phyloP scores from a whole-genome alignment of 2,888 invertebrate genomes.

The Lasioglossum leucozonium region DNA sequence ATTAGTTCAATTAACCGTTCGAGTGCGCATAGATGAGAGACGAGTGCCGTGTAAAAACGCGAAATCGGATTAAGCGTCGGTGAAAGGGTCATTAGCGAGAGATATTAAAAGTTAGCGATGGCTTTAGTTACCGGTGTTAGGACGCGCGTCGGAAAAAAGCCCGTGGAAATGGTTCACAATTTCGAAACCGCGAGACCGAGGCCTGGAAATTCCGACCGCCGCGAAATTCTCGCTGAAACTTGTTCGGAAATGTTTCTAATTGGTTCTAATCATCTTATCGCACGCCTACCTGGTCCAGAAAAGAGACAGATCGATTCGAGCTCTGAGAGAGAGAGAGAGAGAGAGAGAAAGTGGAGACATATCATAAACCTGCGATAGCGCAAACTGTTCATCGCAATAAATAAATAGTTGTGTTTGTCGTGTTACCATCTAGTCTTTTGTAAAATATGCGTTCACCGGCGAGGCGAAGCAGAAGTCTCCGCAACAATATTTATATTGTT shows the following conservation, averaged over 20 bases:
- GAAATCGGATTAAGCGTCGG: conserved; percentile 71
- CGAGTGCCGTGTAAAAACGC: conserved; percentile 64
- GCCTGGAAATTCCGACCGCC: not conserved
- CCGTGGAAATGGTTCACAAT: conserved; percentile 16
- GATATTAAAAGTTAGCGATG: conserved; percentile 73
- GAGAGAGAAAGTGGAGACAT: too few species aligned
- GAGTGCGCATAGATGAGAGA: conserved; percentile 29
- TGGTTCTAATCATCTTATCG: not conserved
- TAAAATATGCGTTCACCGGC: too few species aligned
- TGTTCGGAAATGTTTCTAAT: not conserved
- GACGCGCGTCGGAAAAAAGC: conserved; percentile 21
- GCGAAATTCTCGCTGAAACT: not conserved
- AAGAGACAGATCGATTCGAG: too few species aligned
- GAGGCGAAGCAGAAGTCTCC: too few species aligned
- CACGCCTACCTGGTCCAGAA: not conserved
- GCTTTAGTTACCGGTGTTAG: conserved; percentile 55
- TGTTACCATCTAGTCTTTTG: too few species aligned
- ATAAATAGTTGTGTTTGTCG: too few species aligned
- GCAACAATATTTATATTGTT: too few species aligned
- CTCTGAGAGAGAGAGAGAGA: too few species aligned
- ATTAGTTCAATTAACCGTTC: conserved; percentile 74
- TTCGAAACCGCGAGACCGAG: not conserved
- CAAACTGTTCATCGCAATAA: too few species aligned
- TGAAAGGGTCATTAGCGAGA: conserved; percentile 70
- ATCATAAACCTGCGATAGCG: too few species aligned